A percentile compares a stretch with the other conserved stretches of the same genome.
phyloP scores from a whole-genome alignment of 2,797 vertebrate species.

The Mormyrops boulengeri region DNA sequence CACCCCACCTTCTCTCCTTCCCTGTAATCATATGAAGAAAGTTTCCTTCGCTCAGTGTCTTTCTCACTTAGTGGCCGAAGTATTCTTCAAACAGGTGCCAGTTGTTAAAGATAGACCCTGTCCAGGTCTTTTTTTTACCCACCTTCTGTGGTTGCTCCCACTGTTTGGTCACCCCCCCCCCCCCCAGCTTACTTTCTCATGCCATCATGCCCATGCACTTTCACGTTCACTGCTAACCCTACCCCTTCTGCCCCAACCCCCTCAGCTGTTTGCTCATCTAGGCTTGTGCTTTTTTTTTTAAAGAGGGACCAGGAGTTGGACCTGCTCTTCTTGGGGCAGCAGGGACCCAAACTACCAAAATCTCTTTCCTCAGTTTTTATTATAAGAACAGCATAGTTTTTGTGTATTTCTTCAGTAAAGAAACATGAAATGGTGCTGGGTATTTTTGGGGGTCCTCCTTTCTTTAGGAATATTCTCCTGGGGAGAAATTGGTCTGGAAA shows the following conservation, averaged over 20 bases:
- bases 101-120: conserved; percentile 22
- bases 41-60: background rate
- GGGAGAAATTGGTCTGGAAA: conserved; percentile 69
- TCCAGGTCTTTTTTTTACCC: background rate
- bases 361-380: conserved; percentile 46
- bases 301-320: conserved; percentile 37
- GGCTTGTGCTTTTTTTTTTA: conserved; percentile 44
- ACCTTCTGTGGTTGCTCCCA: conserved; percentile 7
- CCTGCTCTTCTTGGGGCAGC: conserved; percentile 57
- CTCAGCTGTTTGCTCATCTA: conserved; percentile 30
- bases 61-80: conserved; percentile 17
- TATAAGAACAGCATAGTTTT: conserved; percentile 40
- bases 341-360: conserved; percentile 44
- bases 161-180: conserved; percentile 32
- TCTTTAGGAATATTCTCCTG: conserved; percentile 46
- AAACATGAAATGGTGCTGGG: conserved; percentile 65
- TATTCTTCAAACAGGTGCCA: conserved; percentile 49
- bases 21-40: conserved; percentile 28
- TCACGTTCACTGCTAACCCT: background rate
- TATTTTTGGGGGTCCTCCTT: conserved; percentile 57
- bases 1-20: conserved; percentile 16
- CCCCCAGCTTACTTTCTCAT: background rate
- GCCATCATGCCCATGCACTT: background rate
- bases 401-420: conserved; percentile 23
- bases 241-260: conserved; percentile 24